Conservation (phyloP, 2,888 invertebrate species). For the Theretra japonica region DNA sequence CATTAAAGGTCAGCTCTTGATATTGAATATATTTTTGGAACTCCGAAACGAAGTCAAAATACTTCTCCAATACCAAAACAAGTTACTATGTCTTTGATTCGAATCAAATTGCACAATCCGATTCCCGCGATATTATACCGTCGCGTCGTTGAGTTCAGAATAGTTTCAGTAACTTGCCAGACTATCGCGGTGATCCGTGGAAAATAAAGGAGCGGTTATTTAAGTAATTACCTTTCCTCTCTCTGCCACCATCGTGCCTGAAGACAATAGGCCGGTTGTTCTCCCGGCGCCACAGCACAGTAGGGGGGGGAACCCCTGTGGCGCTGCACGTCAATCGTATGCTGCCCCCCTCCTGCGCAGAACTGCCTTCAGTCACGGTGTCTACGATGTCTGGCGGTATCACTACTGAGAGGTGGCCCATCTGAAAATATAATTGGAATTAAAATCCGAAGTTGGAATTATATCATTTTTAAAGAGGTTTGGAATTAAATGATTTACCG, state of each 20-base stretch:
- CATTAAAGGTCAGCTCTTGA: too few species aligned
- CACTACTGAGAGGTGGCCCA: constrained; percentile 93
- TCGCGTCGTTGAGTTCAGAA: background rate
- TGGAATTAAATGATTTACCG: too few species aligned
- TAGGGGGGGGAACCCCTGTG: constrained; percentile 92
- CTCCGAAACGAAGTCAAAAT: too few species aligned
- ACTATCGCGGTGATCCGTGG: background rate
- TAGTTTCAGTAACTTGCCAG: background rate
- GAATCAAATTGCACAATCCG: too few species aligned
- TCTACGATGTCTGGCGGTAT: constrained; percentile 95
- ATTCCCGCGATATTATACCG: too few species aligned
- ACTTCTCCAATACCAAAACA: too few species aligned
- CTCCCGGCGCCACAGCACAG: constrained; percentile 92
- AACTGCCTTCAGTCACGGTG: constrained; percentile 89
- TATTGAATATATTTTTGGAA: too few species aligned
- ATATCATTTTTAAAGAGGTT: too few species aligned
- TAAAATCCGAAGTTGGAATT: background rate
- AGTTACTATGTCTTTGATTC: too few species aligned
- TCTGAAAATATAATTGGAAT: constrained; percentile 78
- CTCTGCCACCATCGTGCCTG: constrained; percentile 88
- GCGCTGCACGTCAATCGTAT: constrained; percentile 91
- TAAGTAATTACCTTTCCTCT: constrained; percentile 87
- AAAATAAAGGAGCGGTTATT: background rate
- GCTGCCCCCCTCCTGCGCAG: constrained; percentile 92
- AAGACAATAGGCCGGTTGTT: constrained; percentile 90